phyloP scores from a whole-genome alignment of 2,113 vertebrate species.

The Apeltes quadracus region DNA sequence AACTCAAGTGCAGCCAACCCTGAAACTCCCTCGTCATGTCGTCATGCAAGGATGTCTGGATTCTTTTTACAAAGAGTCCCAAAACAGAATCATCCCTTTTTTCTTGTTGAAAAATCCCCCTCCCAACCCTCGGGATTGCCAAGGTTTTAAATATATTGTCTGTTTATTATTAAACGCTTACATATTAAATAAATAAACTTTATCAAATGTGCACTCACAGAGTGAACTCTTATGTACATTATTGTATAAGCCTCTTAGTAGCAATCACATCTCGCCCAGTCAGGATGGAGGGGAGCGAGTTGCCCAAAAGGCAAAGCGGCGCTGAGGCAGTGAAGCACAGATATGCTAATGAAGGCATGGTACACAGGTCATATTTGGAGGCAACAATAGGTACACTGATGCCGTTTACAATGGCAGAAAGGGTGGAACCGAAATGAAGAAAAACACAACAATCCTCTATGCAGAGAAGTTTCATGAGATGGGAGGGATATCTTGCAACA shows the following conservation, averaged over 20 bases:
- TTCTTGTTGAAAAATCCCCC: constrained; percentile 63
- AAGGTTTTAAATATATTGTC: constrained; percentile 88
- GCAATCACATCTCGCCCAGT: constrained; percentile 85
- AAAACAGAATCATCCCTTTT: constrained; percentile 61
- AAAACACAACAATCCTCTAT: constrained; percentile 49
- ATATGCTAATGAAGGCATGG: constrained; percentile 57
- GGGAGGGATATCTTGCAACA: constrained; percentile 56
- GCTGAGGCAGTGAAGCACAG: constrained; percentile 32
- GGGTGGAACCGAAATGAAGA: constrained; percentile 45
- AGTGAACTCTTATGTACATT: constrained; percentile 99
- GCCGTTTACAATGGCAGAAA: constrained; percentile 56
- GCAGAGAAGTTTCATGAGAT: constrained; percentile 53
- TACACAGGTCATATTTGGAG: constrained; percentile 56
- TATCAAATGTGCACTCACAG: constrained; percentile 99
- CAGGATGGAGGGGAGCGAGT: neutral
- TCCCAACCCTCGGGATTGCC: constrained; percentile 73
- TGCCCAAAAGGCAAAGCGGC: constrained; percentile 46
- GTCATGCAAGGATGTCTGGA: constrained; percentile 93
- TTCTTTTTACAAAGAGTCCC: constrained; percentile 66
- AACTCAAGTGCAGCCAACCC: constrained; percentile 99
- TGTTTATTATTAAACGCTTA: constrained; percentile 89
- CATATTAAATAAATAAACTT: constrained; percentile 99
- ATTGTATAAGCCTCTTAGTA: constrained; percentile 96
- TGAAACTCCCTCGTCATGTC: constrained; percentile 83
- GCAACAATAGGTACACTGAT: constrained; percentile 47